Evolutionary conservation across 2,797 vertebrate species (phyloP), one percentile per base, ranked within the genome.

Genomic region (Acropternis orthonyx): DNA sequence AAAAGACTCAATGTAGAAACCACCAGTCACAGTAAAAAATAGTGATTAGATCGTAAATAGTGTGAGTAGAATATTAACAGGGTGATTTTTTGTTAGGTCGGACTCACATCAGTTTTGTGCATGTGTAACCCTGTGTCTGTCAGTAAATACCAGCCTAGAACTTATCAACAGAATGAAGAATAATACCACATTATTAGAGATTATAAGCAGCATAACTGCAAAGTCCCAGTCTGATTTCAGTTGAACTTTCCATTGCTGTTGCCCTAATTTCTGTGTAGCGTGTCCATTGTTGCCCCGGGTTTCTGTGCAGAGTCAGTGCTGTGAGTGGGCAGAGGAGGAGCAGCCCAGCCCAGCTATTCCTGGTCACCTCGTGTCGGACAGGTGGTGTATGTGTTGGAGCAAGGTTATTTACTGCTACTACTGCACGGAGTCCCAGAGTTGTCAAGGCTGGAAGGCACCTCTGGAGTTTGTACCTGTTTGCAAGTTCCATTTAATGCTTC

Each of bases 1-100:
- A 80, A 59, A 51, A 81, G 52, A 52, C 34, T 82, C 44, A 28
- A 5, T 17, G 3, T 27, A 91, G 78, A 82, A 93, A 54, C 55
- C 37, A 27, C 43, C 67, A 90, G 48, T 54, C 58, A 46, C 32
- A 52, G 69, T 66, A 73, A 87, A 44, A 92, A 93, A 87, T 27
- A 48, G 19, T 63, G 61, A 82, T 95, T 85, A 41, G 43, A 15
- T n/a, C 78, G 52, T 34, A 79, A 78, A 48, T 52, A 46, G 32
- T 20, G 19, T 8, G 4, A 84, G 41, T 59, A 46, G 71, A 92
- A 87, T 91, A 22, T 36, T 59, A 59, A 85, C 32, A 69, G 24
- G 20, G 4, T 49, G 55, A 61, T 73, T 79, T 61, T 87, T 84
- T 1, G 3, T 79, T 84, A 11, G 12, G 44, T 23, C 78, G 67